Evolutionary conservation across 2,888 invertebrate genomes (phyloP).

Genomic region (Strigamia maritima): DNA sequence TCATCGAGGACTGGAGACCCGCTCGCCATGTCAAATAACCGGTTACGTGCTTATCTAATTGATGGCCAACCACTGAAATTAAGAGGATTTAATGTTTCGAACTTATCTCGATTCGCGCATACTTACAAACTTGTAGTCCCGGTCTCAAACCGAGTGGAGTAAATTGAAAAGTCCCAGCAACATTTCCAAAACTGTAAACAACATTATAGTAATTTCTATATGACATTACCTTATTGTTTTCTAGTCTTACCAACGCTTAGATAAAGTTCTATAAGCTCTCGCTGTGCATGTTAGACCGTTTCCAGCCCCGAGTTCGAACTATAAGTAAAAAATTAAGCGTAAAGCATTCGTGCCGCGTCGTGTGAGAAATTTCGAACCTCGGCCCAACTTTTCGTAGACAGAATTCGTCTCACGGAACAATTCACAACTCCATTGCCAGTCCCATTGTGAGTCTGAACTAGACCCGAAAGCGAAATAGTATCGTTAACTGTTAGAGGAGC

Average conservation of each 20-base stretch:
- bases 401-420: conserved; percentile 69
- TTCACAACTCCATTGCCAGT: conserved; percentile 74
- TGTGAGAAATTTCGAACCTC: conserved; percentile 58
- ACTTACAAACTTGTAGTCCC: conserved; percentile 68
- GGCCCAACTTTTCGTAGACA: conserved; percentile 81
- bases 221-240: neutral
- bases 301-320: conserved; percentile 71
- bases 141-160: conserved; percentile 72
- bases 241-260: conserved; percentile 58
- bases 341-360: neutral
- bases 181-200: conserved; percentile 64
- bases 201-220: conserved; percentile 47
- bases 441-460: conserved; percentile 70
- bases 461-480: conserved; percentile 70
- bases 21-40: conserved; percentile 82
- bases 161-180: conserved; percentile 71
- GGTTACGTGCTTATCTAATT: conserved; percentile 80
- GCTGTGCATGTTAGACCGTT: conserved; percentile 75
- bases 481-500: conserved; percentile 83
- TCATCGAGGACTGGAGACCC: conserved; percentile 68
- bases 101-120: no score
- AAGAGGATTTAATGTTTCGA: neutral
- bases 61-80: conserved; percentile 63
- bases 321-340: conserved; percentile 15
- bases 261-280: conserved; percentile 73